A percentile compares a stretch with the other conserved stretches of the same genome.
Evolutionary conservation across 2,797 vertebrate genomes (phyloP).

Genomic region (Tiaroga cobitis): DNA sequence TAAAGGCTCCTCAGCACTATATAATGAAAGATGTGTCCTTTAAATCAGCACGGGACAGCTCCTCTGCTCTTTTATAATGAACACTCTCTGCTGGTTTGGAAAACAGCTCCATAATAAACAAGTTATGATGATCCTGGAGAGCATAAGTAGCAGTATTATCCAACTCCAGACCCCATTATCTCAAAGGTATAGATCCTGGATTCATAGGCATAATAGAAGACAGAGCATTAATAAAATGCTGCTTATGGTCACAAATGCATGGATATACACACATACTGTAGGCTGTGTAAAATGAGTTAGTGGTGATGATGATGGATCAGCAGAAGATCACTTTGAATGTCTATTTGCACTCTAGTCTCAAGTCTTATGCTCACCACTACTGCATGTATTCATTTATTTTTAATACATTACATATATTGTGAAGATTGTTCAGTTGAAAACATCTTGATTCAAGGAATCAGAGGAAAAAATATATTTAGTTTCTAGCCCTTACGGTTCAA

Average conservation of each 20-base stretch:
- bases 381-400: neutral
- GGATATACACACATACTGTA: neutral
- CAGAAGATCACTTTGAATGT: neutral
- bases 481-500: neutral
- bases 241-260: neutral
- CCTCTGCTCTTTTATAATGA: constrained; percentile 12
- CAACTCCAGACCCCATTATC: constrained; percentile 1
- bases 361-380: neutral
- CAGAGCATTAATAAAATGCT: neutral
- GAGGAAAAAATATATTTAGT: neutral
- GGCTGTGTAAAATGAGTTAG: neutral
- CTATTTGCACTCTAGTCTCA: neutral
- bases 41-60: constrained; percentile 2
- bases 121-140: constrained; percentile 14
- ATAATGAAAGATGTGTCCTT: neutral
- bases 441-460: neutral
- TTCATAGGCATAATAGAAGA: neutral
- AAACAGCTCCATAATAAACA: constrained; percentile 14
- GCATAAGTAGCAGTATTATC: constrained; percentile 11
- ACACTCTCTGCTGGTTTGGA: constrained; percentile 21
- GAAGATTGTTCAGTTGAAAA: neutral
- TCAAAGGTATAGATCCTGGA: constrained; percentile 7
- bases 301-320: neutral
- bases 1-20: neutral
- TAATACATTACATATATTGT: neutral